Conservation (phyloP, 2,797 vertebrate genomes). For the Hippoglossus hippoglossus region DNA sequence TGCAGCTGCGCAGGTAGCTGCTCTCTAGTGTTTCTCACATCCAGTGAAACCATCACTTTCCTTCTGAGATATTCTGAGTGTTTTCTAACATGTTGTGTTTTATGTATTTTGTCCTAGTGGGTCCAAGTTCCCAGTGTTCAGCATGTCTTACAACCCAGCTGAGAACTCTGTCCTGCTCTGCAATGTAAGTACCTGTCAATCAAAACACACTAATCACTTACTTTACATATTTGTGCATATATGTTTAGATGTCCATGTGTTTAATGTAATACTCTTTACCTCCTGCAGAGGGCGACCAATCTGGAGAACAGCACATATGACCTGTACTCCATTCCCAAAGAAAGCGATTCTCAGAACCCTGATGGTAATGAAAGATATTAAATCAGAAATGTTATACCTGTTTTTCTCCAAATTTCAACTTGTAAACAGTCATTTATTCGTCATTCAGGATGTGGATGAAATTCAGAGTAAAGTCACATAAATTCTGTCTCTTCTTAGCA, state of each 20-base stretch:
- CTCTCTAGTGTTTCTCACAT: neutral
- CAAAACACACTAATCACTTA: neutral
- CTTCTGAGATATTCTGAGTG: neutral
- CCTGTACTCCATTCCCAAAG: conserved; percentile 95
- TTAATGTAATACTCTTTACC: conserved; percentile 15
- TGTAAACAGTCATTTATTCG: too few species aligned
- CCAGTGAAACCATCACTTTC: too few species aligned
- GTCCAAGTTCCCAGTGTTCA: conserved; percentile 98
- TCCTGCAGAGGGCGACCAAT: conserved; percentile 92
- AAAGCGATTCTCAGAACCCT: conserved; percentile 95
- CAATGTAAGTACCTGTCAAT: conserved; percentile 84
- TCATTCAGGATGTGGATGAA: neutral
- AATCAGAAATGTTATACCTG: neutral
- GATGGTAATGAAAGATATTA: conserved; percentile 84
- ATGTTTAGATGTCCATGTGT: rapidly evolving
- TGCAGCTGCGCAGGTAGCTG: conserved; percentile 94
- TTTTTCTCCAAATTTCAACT: neutral
- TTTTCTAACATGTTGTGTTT: neutral
- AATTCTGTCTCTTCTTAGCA: conserved; percentile 76
- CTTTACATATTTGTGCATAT: neutral
- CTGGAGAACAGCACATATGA: conserved; percentile 99
- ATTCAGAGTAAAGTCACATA: neutral
- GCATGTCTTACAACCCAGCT: conserved; percentile 97
- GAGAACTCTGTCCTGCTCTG: conserved; percentile 96
- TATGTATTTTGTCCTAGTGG: conserved; percentile 78